Evolutionary conservation across 1,140 invertebrate genomes (phyloP), one percentile per base, ranked within the genome.

Genomic region (Pygmarrhopalites habei): DNA sequence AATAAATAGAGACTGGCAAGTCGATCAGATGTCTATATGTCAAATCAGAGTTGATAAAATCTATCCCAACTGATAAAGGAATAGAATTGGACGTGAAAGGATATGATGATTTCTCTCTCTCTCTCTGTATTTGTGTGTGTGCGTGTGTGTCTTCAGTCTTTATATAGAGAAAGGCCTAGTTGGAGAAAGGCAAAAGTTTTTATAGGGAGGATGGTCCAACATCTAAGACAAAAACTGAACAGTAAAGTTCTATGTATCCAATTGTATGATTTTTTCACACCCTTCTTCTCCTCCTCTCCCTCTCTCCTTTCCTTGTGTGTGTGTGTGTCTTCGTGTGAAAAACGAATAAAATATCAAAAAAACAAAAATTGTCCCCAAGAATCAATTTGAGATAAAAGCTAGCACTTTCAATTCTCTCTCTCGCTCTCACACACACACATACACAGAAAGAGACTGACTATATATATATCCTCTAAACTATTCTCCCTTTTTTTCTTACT

Each of bases 371-470:
- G 68, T 70, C 68, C 62, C 64, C 68, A 60, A 70, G 65, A 70
- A 70, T 70, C 68, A 70, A 70, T 69, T 66, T 63, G 64, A 69
- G 67, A 69, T 70, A 70, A 70, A 70, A 70, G 68, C n/a, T n/a
- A n/a, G n/a, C 67, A 69, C 67, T 70, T 70, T 70, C 68, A 70
- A 70, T 70, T 70, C 66, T 64, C 62, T 65, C 66, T n/a, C n/a
- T n/a, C n/a, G n/a, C n/a, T n/a, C n/a, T n/a, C n/a, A n/a, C n/a
- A n/a, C n/a, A n/a, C n/a, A n/a, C n/a, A n/a, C n/a, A n/a, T n/a
- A n/a, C n/a, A n/a, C n/a, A n/a, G n/a, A n/a, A n/a, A n/a, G n/a
- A n/a, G n/a, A n/a, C n/a, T n/a, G n/a, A n/a, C n/a, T n/a, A n/a
- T n/a, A n/a, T n/a, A n/a, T n/a, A n/a, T n/a, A n/a, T n/a, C n/a